Percentiles rank a stretch among this genome's conserved stretches.
These are phyloP conservation scores for Heliconius congener DNA, from an alignment of 1,140 invertebrate genomes.

Conservation along the genomic window DNA sequence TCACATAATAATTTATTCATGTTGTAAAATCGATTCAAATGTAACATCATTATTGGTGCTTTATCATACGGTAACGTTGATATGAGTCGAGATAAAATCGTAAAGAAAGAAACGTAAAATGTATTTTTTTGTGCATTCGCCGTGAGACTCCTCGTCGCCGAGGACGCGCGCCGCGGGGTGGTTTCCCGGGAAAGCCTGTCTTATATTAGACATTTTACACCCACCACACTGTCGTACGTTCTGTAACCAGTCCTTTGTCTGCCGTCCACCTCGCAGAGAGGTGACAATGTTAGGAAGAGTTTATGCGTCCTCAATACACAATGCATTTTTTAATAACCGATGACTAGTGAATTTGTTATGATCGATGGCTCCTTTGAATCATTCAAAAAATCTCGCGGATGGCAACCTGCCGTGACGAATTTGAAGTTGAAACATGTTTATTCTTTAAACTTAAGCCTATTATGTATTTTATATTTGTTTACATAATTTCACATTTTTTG, in stretches of 20 bases:
- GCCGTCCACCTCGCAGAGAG: slow-evolving; percentile 62
- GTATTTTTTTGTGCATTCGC: slow-evolving; percentile 69
- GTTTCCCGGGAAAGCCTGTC: slow-evolving; percentile 73
- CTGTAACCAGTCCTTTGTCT: slow-evolving; percentile 69
- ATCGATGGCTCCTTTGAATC: slow-evolving; percentile 65
- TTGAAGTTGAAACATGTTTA: slow-evolving; percentile 41
- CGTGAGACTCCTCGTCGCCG: slow-evolving; percentile 73
- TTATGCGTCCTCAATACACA: slow-evolving; percentile 70
- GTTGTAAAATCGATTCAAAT: slow-evolving; percentile 68
- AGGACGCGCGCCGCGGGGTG: slow-evolving; percentile 71
- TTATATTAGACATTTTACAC: slow-evolving; percentile 74
- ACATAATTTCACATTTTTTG: slow-evolving; percentile 16
- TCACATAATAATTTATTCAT: slow-evolving; percentile 61
- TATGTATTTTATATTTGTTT: slow-evolving; percentile 27
- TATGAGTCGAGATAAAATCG: slow-evolving; percentile 70
- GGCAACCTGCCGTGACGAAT: slow-evolving; percentile 47
- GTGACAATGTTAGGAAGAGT: slow-evolving; percentile 78
- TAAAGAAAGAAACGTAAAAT: slow-evolving; percentile 63
- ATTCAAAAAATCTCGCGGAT: slow-evolving; percentile 56
- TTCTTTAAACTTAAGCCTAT: slow-evolving; percentile 25
- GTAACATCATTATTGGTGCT: slow-evolving; percentile 80
- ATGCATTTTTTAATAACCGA: slow-evolving; percentile 77
- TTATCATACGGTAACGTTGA: slow-evolving; percentile 72
- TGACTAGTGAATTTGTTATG: slow-evolving; percentile 80
- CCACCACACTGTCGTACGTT: slow-evolving; percentile 67